These are phyloP conservation scores for Musca domestica DNA, from an alignment of 1,140 invertebrate genomes.

Conservation along the genomic window DNA sequence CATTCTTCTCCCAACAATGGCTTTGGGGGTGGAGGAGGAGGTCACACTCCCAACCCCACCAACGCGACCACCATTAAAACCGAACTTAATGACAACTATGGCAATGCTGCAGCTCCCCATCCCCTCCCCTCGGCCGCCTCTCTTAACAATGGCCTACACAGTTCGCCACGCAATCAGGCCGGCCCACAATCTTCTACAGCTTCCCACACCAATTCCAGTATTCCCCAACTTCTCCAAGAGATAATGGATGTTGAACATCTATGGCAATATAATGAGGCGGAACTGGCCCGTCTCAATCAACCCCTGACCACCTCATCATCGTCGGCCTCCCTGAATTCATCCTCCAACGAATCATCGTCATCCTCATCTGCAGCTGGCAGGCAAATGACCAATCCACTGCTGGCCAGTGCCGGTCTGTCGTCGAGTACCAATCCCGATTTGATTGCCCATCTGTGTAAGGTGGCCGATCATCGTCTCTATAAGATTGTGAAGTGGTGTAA, in stretches of 20 bases:
- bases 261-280: slow-evolving; percentile 83
- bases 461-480: slow-evolving; percentile 92
- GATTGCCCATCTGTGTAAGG: slow-evolving; percentile 84
- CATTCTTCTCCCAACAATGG: neutral
- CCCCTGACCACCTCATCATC: slow-evolving; percentile 44
- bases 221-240: slow-evolving; percentile 60
- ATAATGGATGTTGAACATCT: slow-evolving; percentile 93
- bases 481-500: slow-evolving; percentile 99
- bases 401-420: slow-evolving; percentile 62
- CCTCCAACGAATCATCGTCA: slow-evolving; percentile 39
- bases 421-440: slow-evolving; percentile 77
- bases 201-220: slow-evolving; percentile 4
- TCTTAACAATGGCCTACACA: neutral
- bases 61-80: slow-evolving; percentile 2
- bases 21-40: neutral
- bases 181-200: neutral
- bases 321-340: slow-evolving; percentile 44
- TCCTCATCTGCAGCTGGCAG: slow-evolving; percentile 37
- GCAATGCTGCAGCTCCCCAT: neutral
- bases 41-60: neutral
- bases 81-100: neutral
- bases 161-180: neutral
- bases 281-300: slow-evolving; percentile 61
- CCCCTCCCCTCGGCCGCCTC: neutral
- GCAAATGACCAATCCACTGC: slow-evolving; percentile 61